Base-by-base conservation (phyloP, 2,797 vertebrate genomes). In the Anabacerthia variegaticeps region DNA sequence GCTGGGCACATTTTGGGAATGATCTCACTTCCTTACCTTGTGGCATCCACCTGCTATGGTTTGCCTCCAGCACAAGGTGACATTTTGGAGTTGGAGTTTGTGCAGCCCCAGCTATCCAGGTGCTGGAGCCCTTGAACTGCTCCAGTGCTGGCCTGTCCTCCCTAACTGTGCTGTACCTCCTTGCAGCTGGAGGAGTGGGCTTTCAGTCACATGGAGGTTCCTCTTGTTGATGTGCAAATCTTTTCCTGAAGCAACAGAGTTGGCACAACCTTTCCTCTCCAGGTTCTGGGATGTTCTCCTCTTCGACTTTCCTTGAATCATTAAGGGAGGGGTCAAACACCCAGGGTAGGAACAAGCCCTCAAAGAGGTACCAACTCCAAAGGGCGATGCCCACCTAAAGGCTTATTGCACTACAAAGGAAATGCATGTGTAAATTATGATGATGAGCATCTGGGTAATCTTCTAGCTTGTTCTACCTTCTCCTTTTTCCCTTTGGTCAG, bases 41-140 rank as follows among this genome's bases (percentile, higher is more conserved):
- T 0, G 0, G 8, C 4, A 16, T 26, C 24, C 6, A 14, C 9
- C 49, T 10, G 3, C 48, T 27, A 3, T 0, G 2, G 3, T n/a
- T 71, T 55, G 23, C n/a, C 26, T 65, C 28, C 1, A 3, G 69
- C 58, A 19, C 3, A 1, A 65, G 76, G 46, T 73, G 41, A 32
- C 14, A 5, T n/a, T 65, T 32, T 37, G 39, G 5, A 10, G 1
- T 1, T 15, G 8, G 54, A 24, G 43, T 26, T 88, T 9, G 2
- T 32, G 39, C 43, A 12, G 13, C 46, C 54, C 23, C 65, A 52
- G 78, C 46, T 26, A 10, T 21, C 11, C 44, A 22, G 72, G 37
- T 34, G 36, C 37, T 56, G 58, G 32, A 41, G 32, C 9, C 7
- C 41, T 52, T 14, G 49, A 44, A 1, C 24, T 27, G 56, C 28